Evolutionary conservation across 37 sponge, comb jelly and placozoan genomes (phyloP).

Genomic region (Halichondria panicea): DNA sequence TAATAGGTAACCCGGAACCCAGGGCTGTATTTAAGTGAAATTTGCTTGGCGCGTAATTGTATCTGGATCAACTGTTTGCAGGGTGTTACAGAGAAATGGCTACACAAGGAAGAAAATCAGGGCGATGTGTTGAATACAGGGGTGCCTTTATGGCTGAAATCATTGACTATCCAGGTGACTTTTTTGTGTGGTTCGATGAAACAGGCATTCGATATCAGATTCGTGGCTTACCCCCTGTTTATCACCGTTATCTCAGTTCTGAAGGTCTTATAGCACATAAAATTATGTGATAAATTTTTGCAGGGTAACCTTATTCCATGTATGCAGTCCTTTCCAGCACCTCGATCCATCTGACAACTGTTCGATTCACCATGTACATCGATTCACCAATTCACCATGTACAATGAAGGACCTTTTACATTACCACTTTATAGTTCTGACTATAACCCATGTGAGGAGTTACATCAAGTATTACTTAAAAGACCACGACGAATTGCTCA

Average conservation of each 20-base stretch:
- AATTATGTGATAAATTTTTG: not conserved
- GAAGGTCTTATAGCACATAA: no score
- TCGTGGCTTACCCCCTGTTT: not conserved
- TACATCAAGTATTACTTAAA: not conserved
- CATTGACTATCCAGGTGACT: not conserved
- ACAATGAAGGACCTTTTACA: not conserved
- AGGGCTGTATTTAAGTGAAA: not conserved
- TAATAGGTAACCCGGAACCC: not conserved
- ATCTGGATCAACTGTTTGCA: not conserved
- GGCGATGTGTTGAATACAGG: not conserved
- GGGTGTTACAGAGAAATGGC: not conserved
- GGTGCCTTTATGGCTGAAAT: not conserved
- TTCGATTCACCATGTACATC: not conserved
- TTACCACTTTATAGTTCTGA: not conserved
- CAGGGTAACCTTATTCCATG: not conserved
- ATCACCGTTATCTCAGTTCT: not conserved
- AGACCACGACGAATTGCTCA: not conserved
- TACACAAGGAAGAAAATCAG: constrained; percentile 2
- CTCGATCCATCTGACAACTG: not conserved
- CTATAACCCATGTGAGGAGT: not conserved
- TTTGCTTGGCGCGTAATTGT: not conserved
- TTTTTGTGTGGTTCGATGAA: not conserved
- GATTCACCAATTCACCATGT: not conserved
- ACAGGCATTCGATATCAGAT: not conserved
- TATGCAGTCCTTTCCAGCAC: not conserved